These are phyloP conservation scores for Caenorhabditis drosophilae DNA, from an alignment of 2,888 invertebrate species.

Conservation along the genomic window DNA sequence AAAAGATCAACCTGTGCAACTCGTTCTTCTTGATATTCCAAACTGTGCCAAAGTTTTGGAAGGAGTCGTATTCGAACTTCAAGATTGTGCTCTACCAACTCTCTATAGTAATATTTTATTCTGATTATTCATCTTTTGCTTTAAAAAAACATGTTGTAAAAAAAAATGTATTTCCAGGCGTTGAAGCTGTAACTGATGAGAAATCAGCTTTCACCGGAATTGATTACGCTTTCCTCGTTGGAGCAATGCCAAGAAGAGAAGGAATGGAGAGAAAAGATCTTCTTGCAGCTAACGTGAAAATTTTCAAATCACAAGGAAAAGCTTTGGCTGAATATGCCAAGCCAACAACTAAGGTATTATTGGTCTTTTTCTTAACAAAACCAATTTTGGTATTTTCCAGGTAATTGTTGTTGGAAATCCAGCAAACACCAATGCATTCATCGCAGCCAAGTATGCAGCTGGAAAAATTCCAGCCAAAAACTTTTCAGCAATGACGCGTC, in stretches of 20 bases:
- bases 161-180: constrained; percentile 72
- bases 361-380: neutral
- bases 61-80: constrained; percentile 96
- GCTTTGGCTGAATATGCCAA: constrained; percentile 88
- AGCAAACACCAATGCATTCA: constrained; percentile 96
- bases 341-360: constrained; percentile 85
- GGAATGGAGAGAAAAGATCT: constrained; percentile 99
- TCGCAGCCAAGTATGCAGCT: constrained; percentile 88
- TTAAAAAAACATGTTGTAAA: neutral
- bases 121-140: neutral
- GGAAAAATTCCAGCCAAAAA: constrained; percentile 93
- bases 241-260: constrained; percentile 94
- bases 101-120: constrained; percentile 76
- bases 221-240: constrained; percentile 93
- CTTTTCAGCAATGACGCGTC: constrained; percentile 95
- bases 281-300: constrained; percentile 93
- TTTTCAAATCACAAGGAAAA: constrained; percentile 94
- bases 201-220: constrained; percentile 92
- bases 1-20: constrained; percentile 76
- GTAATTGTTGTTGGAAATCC: constrained; percentile 95
- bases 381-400: constrained; percentile 56
- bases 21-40: constrained; percentile 91
- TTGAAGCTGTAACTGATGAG: constrained; percentile 86
- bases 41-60: constrained; percentile 94
- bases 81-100: constrained; percentile 91